Base-by-base conservation (phyloP, 2,797 vertebrate species). In the Trachurus trachurus region DNA sequence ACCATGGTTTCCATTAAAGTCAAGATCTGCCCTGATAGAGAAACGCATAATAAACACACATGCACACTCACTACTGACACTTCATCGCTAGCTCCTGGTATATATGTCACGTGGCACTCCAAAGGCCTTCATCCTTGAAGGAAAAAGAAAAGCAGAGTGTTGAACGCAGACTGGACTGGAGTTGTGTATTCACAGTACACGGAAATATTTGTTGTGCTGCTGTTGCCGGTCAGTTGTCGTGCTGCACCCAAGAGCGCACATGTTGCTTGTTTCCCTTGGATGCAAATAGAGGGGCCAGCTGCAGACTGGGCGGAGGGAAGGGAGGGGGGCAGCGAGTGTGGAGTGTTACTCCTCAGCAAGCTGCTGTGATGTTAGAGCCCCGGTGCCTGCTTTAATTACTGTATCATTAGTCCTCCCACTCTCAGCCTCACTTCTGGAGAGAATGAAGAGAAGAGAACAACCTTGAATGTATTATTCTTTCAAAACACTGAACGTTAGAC, bases 401-500 rank as follows among this genome's bases (percentile, higher is more conserved):
- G 66, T 76, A 34, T 86, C 71, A 83, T 90, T 89, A 81, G 82
- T 85, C 85, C 78, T 87, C 87, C 87, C 81, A 83, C 88, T 85
- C 82, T 67, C 64, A 52, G 66, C 67, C 40, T 76, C 76, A 64
- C 70, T 71, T 56, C 57, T 82, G 69, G 54, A 80, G 81, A 60
- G 81, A 71, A 73, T 40, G 15, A 56, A 52, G 54, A 37, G n/a
- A 54, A 44, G 56, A 34, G 22, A 66, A 37, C 47, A 40, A 49
- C 64, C 45, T 59, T 60, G 47, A 59, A 21, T 44, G 1, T 53
- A 13, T 56, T 49, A 17, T 44, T 68, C 7, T 15, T 13, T 57
- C n/a, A 12, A 39, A 49, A 66, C n/a, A 11, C 53, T n/a, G 11
- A 72, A 54, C 39, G 42, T 52, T 16, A 66, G 13, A 58, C 10